Conservation (phyloP, 2,113 vertebrate species). For the Mus spicilegus region DNA sequence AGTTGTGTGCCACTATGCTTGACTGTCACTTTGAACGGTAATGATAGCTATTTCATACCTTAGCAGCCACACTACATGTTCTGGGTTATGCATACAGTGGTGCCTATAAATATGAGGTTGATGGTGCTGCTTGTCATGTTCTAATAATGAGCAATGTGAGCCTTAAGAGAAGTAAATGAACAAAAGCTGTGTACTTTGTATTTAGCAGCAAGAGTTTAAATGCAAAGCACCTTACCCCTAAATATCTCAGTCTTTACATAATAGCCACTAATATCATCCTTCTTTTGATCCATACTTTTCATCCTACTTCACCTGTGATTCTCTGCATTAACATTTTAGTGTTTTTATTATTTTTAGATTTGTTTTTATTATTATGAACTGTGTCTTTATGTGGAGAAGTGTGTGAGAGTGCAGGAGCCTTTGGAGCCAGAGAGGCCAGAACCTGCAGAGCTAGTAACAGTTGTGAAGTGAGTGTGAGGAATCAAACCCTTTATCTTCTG, state of each 20-base stretch:
- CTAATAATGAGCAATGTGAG: neutral
- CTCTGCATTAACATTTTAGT: neutral
- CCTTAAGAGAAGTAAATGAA: neutral
- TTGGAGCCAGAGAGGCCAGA: neutral
- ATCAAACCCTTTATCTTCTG: neutral
- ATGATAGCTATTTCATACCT: neutral
- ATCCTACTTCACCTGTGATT: neutral
- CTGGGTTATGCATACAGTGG: neutral
- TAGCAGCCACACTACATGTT: neutral
- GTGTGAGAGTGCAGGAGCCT: neutral
- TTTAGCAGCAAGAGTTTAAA: neutral
- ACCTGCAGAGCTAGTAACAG: neutral
- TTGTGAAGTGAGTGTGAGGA: neutral
- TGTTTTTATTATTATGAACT: neutral
- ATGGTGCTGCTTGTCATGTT: neutral
- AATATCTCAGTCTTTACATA: neutral
- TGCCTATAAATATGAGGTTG: neutral
- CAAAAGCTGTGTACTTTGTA: neutral
- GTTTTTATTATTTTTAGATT: conserved; percentile 24
- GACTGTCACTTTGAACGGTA: neutral
- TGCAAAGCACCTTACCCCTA: neutral
- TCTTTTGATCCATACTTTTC: neutral
- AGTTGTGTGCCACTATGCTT: neutral
- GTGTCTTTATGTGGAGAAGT: neutral
- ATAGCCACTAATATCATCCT: neutral